phyloP scores from a whole-genome alignment of 2,113 vertebrate species.

The Zootoca vivipara region DNA sequence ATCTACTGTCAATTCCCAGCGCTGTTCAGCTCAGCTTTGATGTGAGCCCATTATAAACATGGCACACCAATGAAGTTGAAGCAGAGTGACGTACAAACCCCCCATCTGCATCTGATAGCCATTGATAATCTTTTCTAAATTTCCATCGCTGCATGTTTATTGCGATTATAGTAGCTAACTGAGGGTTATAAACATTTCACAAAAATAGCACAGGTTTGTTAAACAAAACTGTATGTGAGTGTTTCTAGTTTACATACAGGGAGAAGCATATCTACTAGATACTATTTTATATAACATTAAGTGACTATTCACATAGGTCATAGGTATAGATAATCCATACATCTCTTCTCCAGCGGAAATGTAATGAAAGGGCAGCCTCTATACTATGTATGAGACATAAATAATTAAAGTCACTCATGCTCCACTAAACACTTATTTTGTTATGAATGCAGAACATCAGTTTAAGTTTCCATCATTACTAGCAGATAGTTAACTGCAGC shows the following conservation, averaged over 20 bases:
- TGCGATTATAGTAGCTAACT: neutral
- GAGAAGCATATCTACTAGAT: neutral
- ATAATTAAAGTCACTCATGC: slow-evolving; percentile 54
- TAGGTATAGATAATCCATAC: slow-evolving; percentile 10
- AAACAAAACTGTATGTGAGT: neutral
- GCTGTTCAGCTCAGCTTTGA: slow-evolving; percentile 46
- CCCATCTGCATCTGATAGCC: slow-evolving; percentile 27
- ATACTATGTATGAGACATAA: slow-evolving; percentile 29
- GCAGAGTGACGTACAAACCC: slow-evolving; percentile 53
- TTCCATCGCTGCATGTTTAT: neutral
- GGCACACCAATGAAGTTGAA: slow-evolving; percentile 42
- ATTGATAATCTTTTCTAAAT: neutral
- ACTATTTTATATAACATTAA: neutral
- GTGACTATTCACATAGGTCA: neutral
- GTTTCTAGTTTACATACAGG: slow-evolving; percentile 23
- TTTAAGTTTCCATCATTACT: slow-evolving; percentile 45
- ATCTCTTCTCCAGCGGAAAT: slow-evolving; percentile 44
- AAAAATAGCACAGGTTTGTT: neutral
- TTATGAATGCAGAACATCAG: slow-evolving; percentile 47
- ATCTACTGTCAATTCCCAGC: slow-evolving; percentile 29
- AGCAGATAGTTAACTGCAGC: neutral
- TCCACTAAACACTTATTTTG: slow-evolving; percentile 45
- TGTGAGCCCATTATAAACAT: neutral
- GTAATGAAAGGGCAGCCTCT: slow-evolving; percentile 17
- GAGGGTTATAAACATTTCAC: neutral